phyloP scores from a whole-genome alignment of 2,797 vertebrate species.

The Lagocephalus sceleratus region DNA sequence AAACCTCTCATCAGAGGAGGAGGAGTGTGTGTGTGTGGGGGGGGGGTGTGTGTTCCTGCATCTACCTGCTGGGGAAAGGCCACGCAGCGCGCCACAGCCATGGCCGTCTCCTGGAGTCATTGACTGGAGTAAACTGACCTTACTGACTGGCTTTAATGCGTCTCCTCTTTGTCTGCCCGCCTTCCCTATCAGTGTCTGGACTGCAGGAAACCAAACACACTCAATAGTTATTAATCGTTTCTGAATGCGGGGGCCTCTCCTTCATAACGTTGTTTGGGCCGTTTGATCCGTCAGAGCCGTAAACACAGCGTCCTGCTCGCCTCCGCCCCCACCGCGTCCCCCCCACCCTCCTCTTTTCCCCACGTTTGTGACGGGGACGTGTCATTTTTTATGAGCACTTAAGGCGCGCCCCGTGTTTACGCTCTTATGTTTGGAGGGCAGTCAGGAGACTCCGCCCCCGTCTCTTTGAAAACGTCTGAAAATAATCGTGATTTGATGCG shows the following conservation, averaged over 20 bases:
- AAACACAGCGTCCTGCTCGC: slow-evolving; percentile 47
- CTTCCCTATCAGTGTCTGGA: slow-evolving; percentile 76
- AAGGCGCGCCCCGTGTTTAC: slow-evolving; percentile 25
- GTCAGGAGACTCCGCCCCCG: not conserved
- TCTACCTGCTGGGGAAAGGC: slow-evolving; percentile 58
- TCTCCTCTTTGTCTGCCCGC: slow-evolving; percentile 76
- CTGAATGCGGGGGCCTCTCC: slow-evolving; percentile 63
- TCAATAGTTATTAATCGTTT: slow-evolving; percentile 80
- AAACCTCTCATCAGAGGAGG: too few relatives aligned
- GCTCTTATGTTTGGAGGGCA: slow-evolving; percentile 12
- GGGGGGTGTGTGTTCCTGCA: slow-evolving; percentile 14
- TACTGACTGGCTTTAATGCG: slow-evolving; percentile 76
- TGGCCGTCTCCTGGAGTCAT: slow-evolving; percentile 78
- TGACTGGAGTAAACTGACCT: slow-evolving; percentile 80
- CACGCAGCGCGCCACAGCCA: slow-evolving; percentile 70
- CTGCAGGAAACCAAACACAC: slow-evolving; percentile 77
- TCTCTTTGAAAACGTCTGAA: not conserved
- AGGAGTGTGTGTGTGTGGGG: too few relatives aligned
- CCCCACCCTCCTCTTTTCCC: slow-evolving; percentile 9
- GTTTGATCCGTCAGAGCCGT: slow-evolving; percentile 60
- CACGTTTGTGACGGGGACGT: slow-evolving; percentile 21
- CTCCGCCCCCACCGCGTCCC: slow-evolving; percentile 29
- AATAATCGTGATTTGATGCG: too few relatives aligned
- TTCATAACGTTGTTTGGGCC: slow-evolving; percentile 61
- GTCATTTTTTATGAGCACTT: slow-evolving; percentile 43